Percentiles rank a stretch among this genome's conserved stretches.
Evolutionary conservation across 2,113 vertebrate genomes (phyloP).

Genomic region (Monopterus albus): DNA sequence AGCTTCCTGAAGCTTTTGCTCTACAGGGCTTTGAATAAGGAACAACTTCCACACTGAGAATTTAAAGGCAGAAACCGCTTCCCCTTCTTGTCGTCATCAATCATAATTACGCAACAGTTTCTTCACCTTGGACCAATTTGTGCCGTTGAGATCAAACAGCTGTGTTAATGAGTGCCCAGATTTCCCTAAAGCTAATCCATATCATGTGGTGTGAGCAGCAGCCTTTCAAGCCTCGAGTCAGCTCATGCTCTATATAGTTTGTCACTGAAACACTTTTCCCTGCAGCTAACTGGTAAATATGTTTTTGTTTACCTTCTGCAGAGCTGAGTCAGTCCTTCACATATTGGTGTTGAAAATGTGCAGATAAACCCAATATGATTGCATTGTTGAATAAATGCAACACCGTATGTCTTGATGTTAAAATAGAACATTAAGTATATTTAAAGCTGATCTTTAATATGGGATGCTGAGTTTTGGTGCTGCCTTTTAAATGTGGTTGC

Average conservation of each 20-base stretch:
- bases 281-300: conserved; percentile 49
- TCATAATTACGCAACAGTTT: conserved; percentile 93
- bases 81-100: conserved; percentile 85
- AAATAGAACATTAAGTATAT: neutral
- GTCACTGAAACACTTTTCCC: conserved; percentile 34
- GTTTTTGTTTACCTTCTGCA: conserved; percentile 7
- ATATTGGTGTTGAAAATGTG: neutral
- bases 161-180: conserved; percentile 81
- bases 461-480: conserved; percentile 41
- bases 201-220: conserved; percentile 84
- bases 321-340: neutral
- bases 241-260: conserved; percentile 46
- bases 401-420: neutral
- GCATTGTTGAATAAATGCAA: neutral
- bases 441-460: neutral
- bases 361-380: neutral
- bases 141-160: conserved; percentile 93
- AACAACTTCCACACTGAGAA: conserved; percentile 72
- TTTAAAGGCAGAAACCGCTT: conserved; percentile 84
- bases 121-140: conserved; percentile 99
- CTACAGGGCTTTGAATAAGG: conserved; percentile 49
- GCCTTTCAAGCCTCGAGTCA: conserved; percentile 51
- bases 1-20: conserved; percentile 32
- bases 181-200: conserved; percentile 85
- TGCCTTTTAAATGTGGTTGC: conserved; percentile 83